These are phyloP conservation scores for Thysanoteuthis rhombus DNA, from an alignment of 2,888 invertebrate genomes.

Conservation along the genomic window DNA sequence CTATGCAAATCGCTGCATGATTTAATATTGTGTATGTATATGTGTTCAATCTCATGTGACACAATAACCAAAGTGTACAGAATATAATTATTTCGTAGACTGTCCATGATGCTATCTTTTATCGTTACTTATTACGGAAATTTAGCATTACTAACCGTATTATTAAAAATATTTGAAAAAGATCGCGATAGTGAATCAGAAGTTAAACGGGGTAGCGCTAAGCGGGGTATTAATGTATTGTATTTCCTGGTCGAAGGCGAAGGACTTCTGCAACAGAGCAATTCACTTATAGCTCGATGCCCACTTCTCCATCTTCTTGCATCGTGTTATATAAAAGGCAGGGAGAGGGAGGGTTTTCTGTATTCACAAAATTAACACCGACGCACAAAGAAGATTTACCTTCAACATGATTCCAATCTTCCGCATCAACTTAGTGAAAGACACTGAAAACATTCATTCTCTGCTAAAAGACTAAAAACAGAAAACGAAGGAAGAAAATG, in stretches of 20 bases:
- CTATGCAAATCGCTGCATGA: too few relatives aligned
- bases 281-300: background rate
- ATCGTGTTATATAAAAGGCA: background rate
- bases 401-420: background rate
- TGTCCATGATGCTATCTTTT: too few relatives aligned
- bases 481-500: background rate
- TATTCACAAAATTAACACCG: background rate
- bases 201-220: too few relatives aligned
- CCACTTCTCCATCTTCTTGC: background rate
- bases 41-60: too few relatives aligned
- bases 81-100: too few relatives aligned
- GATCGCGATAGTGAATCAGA: too few relatives aligned
- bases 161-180: too few relatives aligned
- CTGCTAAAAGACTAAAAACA: background rate
- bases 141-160: too few relatives aligned
- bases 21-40: too few relatives aligned
- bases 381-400: background rate
- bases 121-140: too few relatives aligned
- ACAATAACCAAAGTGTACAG: too few relatives aligned
- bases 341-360: background rate
- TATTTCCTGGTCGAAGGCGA: background rate
- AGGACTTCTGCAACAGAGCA: background rate
- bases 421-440: background rate
- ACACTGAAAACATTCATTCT: background rate
- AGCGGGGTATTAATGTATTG: too few relatives aligned